Base-by-base conservation (phyloP, 2,113 vertebrate species). In the Cinclus cinclus region DNA sequence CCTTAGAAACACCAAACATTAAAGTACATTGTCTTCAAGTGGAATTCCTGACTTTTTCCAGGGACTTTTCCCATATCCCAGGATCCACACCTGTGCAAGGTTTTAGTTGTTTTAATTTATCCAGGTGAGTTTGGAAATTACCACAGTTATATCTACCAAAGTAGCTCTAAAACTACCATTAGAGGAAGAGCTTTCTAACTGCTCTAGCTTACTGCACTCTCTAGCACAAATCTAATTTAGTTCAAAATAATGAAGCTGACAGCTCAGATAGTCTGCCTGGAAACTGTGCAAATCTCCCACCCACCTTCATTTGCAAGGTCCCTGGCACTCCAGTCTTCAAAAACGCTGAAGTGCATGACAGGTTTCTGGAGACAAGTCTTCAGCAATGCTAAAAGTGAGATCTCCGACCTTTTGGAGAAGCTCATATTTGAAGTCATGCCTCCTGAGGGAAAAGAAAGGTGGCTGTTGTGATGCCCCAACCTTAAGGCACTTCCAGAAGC, bases 191-290 rank as follows among this genome's bases (percentile, higher is more conserved):
- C 77, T 94, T 74, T n/a, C 71, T 76, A 71, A 87, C 77, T 5
- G 20, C 56, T 96, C 81, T 62, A 94, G 58, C 77, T 87, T 75
- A 84, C 90, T 69, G 60, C 63, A 69, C 91, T 83, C 81, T 89
- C 67, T 76, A 91, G 78, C 88, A 93, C 80, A 96, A 96, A 92
- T 95, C 84, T 93, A 90, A 96, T 92, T 94, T 95, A 93, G 76
- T 95, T 97, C 65, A 83, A 91, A 96, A 94, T 90, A 96, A 94
- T 83, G 73, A 95, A 90, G 89, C 89, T 92, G 95, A 97, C 88
- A 89, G 83, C 93, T 96, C 88, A 94, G 88, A 95, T 89, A 96
- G 64, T 93, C 92, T 96, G 85, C 92, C 93, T 94, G 77, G 93
- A 96, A 95, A 91, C 93, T 93, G 91, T 69, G 82, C 93, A 93